Base-by-base conservation (phyloP, 2,797 vertebrate species). In the Odontamblyopus rebecca region DNA sequence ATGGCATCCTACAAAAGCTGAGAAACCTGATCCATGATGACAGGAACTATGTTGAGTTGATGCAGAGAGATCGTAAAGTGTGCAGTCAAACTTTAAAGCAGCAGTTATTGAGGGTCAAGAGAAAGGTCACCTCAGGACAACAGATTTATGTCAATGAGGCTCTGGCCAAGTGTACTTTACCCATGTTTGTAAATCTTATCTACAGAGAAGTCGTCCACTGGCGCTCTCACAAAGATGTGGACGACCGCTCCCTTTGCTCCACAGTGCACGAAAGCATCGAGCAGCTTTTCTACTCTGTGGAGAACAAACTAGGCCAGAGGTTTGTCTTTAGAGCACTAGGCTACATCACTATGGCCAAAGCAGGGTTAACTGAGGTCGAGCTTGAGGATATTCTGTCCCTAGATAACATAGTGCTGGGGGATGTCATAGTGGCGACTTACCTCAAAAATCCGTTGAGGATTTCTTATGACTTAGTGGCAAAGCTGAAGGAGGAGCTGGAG, bases 141-240 rank as follows among this genome's bases (percentile, higher is more conserved):
- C 98, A 99, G 89, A 99, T 99, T 78, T 99, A 99, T 0, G 97
- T 99, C 74, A 99, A 99, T 69, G 96, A 98, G 61, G 98, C 97
- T 0, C 93, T 99, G 73, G 96, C 97, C 65, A 98, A 96, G 89
- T 99, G 98, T 84, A 99, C 98, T 0, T 91, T 99, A 86, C 98
- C 98, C 6, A 99, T 99, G 98, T 99, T 98, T 91, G 95, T 99
- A 79, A 99, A 99, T 82, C 93, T 99, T 83, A 99, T 98, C 81
- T 99, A 98, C 89, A 93, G 95, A 89, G 98, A 99, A 79, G 97
- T 99, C 71, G 95, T 95, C 74, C 95, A 95, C 68, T 99, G 98
- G 98, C 90, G 96, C 83, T 99, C 98, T 67, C 98, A 99, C 89
- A 99, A 97, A 92, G 98, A 99, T 9, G 98, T 99, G 6, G 95